phyloP scores from a whole-genome alignment of 2,888 invertebrate genomes.

The Spicauda simplicius region DNA sequence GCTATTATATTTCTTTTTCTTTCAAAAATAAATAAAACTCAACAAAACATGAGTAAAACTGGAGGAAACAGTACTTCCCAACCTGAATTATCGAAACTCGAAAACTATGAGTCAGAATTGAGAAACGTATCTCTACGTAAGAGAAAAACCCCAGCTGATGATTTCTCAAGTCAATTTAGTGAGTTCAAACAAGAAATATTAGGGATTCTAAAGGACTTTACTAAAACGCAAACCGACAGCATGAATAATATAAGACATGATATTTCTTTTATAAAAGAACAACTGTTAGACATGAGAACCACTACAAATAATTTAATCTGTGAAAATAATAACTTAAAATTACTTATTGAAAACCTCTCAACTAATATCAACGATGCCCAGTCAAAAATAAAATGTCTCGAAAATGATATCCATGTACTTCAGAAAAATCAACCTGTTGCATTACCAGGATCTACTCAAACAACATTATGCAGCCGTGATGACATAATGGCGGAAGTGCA shows the following conservation, averaged over 20 bases:
- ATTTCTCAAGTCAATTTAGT: background rate
- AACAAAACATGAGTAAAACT: background rate
- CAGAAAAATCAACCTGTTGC: background rate
- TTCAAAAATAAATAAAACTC: background rate
- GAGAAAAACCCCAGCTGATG: slow-evolving; percentile 11
- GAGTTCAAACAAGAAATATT: slow-evolving; percentile 21
- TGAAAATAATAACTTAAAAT: slow-evolving; percentile 12
- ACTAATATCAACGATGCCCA: background rate
- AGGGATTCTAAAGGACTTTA: background rate
- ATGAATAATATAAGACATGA: slow-evolving; percentile 9
- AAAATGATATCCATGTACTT: slow-evolving; percentile 11
- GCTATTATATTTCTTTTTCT: background rate
- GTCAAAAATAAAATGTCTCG: background rate
- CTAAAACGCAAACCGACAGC: slow-evolving; percentile 1
- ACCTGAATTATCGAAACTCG: slow-evolving; percentile 19
- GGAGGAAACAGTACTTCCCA: slow-evolving; percentile 10
- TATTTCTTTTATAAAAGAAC: slow-evolving; percentile 20
- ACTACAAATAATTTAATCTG: slow-evolving; percentile 1
- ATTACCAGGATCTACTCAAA: background rate
- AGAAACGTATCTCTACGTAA: background rate
- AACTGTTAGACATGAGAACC: slow-evolving; percentile 5
- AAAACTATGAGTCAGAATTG: background rate
- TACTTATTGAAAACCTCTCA: slow-evolving; percentile 1
- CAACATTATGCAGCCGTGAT: background rate
- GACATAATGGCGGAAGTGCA: slow-evolving; percentile 22